Base-by-base conservation (phyloP, 2,797 vertebrate genomes). In the Manis crassicaudata region DNA sequence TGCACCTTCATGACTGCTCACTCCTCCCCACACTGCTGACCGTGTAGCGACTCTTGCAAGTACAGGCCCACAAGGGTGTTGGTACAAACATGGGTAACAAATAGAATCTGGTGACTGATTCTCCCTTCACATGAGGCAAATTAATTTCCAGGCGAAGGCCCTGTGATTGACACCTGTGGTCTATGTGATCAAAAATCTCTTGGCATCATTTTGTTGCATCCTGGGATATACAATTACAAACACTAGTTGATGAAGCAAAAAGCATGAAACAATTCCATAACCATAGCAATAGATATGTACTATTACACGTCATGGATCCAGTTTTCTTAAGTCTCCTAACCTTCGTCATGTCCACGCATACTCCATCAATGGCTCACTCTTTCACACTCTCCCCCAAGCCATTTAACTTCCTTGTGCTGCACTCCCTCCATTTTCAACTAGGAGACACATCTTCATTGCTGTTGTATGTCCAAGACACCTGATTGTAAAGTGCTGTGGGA, bases 371-470 rank as follows among this genome's bases (percentile, higher is more conserved):
- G 32, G 75, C 54, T 35, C 27, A 2, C 32, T 63, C 52, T 62
- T 75, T 85, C 5, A 50, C 21, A 54, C 25, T 27, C 25, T 84
- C 29, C 5, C 7, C 67, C 68, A 54, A 68, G 37, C 50, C 23
- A 2, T 20, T 7, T 40, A 91, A 89, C 43, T 83, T 91, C 62
- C 18, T 50, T 40, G 3, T 37, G 25, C 62, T 72, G 7, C 7
- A 1, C 20, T 86, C 70, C 72, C 37, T 96, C 72, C 68, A 63
- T 40, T 94, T 94, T 83, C 88, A 90, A 75, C 63, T 11, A 27
- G 62, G 13, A 18, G 6, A 40, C 68, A 13, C 18, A 14, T 4
- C 43, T 40, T 82, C 14, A 72, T 25, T 35, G 32, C 50, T 37
- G 3, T 81, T 46, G 27, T n/a, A 27, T 56, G 54, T 52, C 90